These are phyloP conservation scores for Crocuta crocuta DNA, from an alignment of 2,113 vertebrate species.

Conservation along the genomic window DNA sequence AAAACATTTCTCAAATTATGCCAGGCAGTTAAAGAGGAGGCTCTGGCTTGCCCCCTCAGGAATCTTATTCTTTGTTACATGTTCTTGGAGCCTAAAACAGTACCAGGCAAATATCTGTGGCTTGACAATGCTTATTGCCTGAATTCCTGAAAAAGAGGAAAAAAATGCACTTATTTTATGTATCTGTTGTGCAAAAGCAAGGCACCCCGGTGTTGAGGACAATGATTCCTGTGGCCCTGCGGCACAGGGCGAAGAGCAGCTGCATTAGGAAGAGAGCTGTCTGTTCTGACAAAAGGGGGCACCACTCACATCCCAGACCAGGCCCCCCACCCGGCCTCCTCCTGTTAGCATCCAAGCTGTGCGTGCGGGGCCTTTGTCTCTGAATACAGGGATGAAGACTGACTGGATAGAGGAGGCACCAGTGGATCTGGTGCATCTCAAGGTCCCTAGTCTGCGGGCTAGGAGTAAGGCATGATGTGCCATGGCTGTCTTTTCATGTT, in stretches of 20 bases:
- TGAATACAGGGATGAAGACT: background rate
- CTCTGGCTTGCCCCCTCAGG: background rate
- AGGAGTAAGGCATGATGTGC: background rate
- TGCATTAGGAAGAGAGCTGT: background rate
- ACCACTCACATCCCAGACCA: background rate
- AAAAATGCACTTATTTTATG: background rate
- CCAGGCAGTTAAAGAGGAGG: background rate
- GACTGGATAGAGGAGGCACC: background rate
- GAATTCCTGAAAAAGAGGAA: background rate
- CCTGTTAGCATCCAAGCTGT: background rate
- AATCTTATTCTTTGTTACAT: background rate
- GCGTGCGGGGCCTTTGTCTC: background rate
- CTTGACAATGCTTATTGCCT: background rate
- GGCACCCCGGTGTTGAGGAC: background rate
- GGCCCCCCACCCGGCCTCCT: background rate
- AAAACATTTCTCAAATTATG: conserved; percentile 35
- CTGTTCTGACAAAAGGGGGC: background rate
- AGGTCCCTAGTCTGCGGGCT: background rate
- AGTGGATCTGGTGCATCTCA: background rate
- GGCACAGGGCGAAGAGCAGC: background rate
- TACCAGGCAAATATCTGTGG: background rate
- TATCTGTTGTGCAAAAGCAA: background rate
- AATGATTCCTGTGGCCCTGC: background rate
- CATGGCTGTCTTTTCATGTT: background rate
- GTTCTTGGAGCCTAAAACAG: background rate